A percentile compares a stretch with the other conserved stretches of the same genome.
These are phyloP conservation scores for Drosophila ezoana DNA, from an alignment of 2,888 invertebrate genomes.

Conservation along the genomic window DNA sequence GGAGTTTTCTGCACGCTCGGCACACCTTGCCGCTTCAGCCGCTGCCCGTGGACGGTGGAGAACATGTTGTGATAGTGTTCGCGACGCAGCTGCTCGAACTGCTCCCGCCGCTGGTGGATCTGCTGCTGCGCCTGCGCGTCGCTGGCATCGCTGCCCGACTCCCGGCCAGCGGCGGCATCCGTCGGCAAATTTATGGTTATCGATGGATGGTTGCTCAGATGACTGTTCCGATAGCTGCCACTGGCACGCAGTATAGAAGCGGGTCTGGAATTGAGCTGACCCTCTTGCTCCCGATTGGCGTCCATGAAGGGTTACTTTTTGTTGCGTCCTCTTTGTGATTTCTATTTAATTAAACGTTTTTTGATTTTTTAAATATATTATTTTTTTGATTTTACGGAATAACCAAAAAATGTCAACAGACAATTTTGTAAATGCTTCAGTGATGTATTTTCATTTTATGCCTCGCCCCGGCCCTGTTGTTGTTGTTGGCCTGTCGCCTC, in stretches of 20 bases:
- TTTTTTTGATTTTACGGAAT: conserved; percentile 5
- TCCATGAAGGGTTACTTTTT: conserved; percentile 15
- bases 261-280: not conserved
- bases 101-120: conserved; percentile 30
- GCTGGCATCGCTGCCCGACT: conserved; percentile 28
- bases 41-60: conserved; percentile 5
- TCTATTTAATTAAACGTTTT: not conserved
- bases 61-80: conserved; percentile 62
- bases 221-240: conserved; percentile 35
- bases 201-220: conserved; percentile 30
- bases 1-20: not conserved
- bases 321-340: not conserved
- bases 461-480: not conserved
- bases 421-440: conserved; percentile 42
- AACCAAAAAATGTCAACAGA: conserved; percentile 29
- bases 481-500: conserved; percentile 35
- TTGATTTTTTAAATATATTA: not conserved
- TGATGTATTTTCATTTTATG: conserved; percentile 8
- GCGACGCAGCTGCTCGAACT: conserved; percentile 58
- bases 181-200: conserved; percentile 45
- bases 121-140: conserved; percentile 33
- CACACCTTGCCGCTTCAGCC: not conserved
- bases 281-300: conserved; percentile 10
- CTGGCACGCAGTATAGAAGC: conserved; percentile 42
- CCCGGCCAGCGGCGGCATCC: not conserved